phyloP scores from a whole-genome alignment of 2,113 vertebrate genomes.

The Fulica atra region DNA sequence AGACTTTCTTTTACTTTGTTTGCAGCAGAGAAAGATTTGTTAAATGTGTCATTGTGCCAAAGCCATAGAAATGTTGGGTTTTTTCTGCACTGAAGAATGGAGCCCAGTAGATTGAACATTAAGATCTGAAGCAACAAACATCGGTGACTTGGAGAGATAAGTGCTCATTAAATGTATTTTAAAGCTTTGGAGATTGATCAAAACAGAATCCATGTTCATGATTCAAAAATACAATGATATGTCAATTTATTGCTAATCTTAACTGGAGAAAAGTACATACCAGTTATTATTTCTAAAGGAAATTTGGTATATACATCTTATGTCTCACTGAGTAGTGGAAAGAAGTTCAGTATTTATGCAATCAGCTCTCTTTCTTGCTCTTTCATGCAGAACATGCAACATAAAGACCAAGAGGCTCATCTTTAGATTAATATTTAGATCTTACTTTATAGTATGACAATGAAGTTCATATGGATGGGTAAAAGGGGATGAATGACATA shows the following conservation, averaged over 20 bases:
- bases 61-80: neutral
- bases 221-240: neutral
- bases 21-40: neutral
- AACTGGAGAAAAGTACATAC: neutral
- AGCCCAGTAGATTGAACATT: neutral
- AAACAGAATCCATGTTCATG: neutral
- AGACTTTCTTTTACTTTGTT: neutral
- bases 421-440: conserved; percentile 37
- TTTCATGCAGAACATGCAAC: conserved; percentile 15
- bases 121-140: neutral
- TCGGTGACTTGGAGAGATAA: neutral
- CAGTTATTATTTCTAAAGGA: neutral
- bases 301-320: conserved; percentile 5
- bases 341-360: conserved; percentile 50
- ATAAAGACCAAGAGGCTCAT: neutral
- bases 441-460: neutral
- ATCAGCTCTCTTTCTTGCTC: neutral
- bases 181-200: neutral
- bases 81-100: neutral
- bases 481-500: neutral
- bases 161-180: neutral
- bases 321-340: neutral
- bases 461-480: neutral
- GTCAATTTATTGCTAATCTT: neutral
- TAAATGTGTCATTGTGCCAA: neutral